phyloP scores from a whole-genome alignment of 2,113 vertebrate genomes.

The Sialia sialis region DNA sequence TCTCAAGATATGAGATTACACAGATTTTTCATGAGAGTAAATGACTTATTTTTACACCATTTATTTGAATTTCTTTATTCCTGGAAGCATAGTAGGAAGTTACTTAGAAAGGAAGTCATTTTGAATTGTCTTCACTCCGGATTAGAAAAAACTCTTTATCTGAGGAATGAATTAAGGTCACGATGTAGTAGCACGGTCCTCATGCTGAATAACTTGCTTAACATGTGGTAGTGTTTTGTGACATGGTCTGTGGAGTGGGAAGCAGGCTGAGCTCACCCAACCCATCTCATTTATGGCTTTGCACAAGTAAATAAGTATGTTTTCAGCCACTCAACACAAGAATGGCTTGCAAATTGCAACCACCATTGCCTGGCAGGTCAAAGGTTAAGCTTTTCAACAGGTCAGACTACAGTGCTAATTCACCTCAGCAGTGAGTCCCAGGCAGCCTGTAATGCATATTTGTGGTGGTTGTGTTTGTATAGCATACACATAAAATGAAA shows the following conservation, averaged over 20 bases:
- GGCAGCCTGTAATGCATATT: constrained; percentile 54
- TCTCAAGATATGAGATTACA: neutral
- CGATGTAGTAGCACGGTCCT: neutral
- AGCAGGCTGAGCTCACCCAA: constrained; percentile 48
- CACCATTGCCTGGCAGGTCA: constrained; percentile 48
- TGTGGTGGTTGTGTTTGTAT: constrained; percentile 48
- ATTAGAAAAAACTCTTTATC: constrained; percentile 1
- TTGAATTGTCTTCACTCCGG: neutral
- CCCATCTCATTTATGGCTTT: constrained; percentile 57
- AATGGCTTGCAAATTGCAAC: constrained; percentile 63
- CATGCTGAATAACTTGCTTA: neutral
- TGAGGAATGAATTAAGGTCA: constrained; percentile 39
- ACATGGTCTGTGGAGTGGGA: constrained; percentile 37
- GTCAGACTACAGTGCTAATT: constrained; percentile 62
- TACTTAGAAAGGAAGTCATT: neutral
- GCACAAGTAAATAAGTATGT: constrained; percentile 59
- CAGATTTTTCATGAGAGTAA: neutral
- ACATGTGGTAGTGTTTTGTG: constrained; percentile 57
- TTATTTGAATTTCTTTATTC: constrained; percentile 10
- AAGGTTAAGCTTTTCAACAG: constrained; percentile 65
- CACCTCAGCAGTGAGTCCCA: constrained; percentile 58
- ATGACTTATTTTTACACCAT: neutral
- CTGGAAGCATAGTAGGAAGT: neutral
- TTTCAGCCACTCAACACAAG: constrained; percentile 49
- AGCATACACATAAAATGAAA: constrained; percentile 56